Base-by-base conservation (phyloP, 2,113 vertebrate genomes). In the Melospiza melodia region DNA sequence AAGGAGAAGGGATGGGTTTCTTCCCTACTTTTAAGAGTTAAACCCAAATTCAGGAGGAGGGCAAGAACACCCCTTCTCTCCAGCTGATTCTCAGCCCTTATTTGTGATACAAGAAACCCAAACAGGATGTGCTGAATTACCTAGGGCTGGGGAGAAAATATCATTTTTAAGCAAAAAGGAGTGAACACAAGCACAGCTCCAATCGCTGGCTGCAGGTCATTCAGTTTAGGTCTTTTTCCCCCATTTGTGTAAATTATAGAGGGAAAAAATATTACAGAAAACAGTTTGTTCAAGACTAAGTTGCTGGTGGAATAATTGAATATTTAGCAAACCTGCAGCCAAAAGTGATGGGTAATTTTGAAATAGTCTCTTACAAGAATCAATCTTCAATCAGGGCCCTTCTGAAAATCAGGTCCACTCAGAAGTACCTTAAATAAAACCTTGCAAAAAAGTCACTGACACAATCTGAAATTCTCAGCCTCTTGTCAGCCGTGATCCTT, bases 131-230 rank as follows among this genome's bases (percentile, higher is more conserved):
- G 14, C 35, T 52, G 22, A 28, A 21, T 12, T 27, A 10, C 12
- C 16, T 2, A 1, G 12, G 25, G 16, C 49, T 62, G 61, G 22
- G 51, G 49, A 55, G 28, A 61, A 69, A 12, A 28, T 2, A 28
- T 1, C 2, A 24, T 46, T 68, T 57, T 46, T 49, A 49, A 73
- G 35, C 21, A 48, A 49, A 75, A 41, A 35, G 23, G 31, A 84
- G 16, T 0, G 1, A 81, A 65, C 13, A 15, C 1, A 0, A 58
- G 28, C 67, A 35, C 33, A 55, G 30, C 61, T 77, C 48, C 0
- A 8, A 28, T 16, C 2, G 0, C 14, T 63, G 39, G 10, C 16
- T 1, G 1, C 41, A 27, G 6, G 16, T 71, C 46, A 35, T 23
- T 61, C 75, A 31, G 11, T 27, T 87, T 21, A 15, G 31, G 19